These are phyloP conservation scores for Homarus gammarus DNA, from an alignment of 2,888 invertebrate species.

Conservation along the genomic window DNA sequence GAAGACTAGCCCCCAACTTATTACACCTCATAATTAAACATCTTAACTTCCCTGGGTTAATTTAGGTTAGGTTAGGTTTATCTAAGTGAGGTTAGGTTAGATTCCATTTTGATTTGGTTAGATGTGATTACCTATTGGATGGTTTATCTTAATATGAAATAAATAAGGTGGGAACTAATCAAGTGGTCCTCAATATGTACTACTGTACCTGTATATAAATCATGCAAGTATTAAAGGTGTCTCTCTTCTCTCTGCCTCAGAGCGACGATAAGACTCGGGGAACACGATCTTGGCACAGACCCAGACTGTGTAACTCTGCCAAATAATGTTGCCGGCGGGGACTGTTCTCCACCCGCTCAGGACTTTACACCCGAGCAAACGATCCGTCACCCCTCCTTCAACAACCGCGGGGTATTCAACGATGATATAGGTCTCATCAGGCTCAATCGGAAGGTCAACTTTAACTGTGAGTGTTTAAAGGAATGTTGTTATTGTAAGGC, in stretches of 20 bases:
- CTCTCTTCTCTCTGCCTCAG: background rate
- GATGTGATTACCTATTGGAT: too few species aligned
- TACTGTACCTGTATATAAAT: too few species aligned
- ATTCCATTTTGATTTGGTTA: too few species aligned
- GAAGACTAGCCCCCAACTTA: too few species aligned
- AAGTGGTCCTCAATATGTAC: too few species aligned
- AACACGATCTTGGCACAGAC: constrained; percentile 37
- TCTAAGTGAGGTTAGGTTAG: too few species aligned
- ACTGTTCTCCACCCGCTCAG: constrained; percentile 43
- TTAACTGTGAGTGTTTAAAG: constrained; percentile 37
- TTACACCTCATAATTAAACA: too few species aligned
- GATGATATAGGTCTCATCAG: constrained; percentile 67
- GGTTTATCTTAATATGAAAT: too few species aligned
- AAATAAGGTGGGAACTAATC: too few species aligned
- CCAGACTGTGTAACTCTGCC: constrained; percentile 23
- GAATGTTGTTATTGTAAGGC: background rate
- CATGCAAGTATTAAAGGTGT: too few species aligned
- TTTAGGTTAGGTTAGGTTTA: too few species aligned
- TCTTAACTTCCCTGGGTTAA: too few species aligned
- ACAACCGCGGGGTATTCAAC: constrained; percentile 19
- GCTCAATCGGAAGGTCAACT: constrained; percentile 47
- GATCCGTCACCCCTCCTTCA: constrained; percentile 43
- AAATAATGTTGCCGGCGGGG: background rate
- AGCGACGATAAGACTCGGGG: constrained; percentile 55
- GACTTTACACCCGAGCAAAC: constrained; percentile 32